Base-by-base conservation (phyloP, 2,888 invertebrate genomes). In the Pherbina coryleti region DNA sequence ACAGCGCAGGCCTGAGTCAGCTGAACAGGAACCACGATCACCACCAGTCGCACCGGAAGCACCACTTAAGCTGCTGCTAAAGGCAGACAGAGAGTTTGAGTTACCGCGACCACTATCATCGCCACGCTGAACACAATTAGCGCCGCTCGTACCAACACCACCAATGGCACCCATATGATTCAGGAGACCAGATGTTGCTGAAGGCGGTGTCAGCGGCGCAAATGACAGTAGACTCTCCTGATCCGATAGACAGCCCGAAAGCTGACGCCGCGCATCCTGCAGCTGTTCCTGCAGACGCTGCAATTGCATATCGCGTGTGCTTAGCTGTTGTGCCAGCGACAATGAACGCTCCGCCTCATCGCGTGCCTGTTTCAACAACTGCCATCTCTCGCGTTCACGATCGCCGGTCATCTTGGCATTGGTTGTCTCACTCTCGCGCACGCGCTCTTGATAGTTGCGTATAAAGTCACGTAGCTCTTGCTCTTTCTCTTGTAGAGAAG, bases 401-500 rank as follows among this genome's bases (percentile, higher is more conserved):
- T 96, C 96, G 14, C 92, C 88, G 8, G 92, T 82, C 89, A 91
- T 84, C 91, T 92, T 82, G 88, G 92, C 84, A 91, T 92, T 83
- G 89, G 88, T 81, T 86, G 95, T 91, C 91, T 97, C 92, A 90
- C 94, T 92, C 90, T 97, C 93, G 88, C 96, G 91, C 92, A 97
- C 93, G 90, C 95, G 91, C 93, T 96, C 97, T 90, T 98, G 98
- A 90, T 96, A 98, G 91, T 96, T 97, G 83, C 97, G 92, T 86
- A 98, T 97, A 88, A 98, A 98, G 90, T 98, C 97, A 78, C 97
- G 92, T 78, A 98, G 91, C 89, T 98, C 97, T 85, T 95, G 95
- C 88, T 98, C 98, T 90, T 98, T 98, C 89, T 97, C 97, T 90
- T 98, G 98, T 79, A 98, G 91, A 9, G 97, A 97, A 76, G 95